Conservation (phyloP, 1,140 invertebrate species). For the Helicorthomorpha holstii region DNA sequence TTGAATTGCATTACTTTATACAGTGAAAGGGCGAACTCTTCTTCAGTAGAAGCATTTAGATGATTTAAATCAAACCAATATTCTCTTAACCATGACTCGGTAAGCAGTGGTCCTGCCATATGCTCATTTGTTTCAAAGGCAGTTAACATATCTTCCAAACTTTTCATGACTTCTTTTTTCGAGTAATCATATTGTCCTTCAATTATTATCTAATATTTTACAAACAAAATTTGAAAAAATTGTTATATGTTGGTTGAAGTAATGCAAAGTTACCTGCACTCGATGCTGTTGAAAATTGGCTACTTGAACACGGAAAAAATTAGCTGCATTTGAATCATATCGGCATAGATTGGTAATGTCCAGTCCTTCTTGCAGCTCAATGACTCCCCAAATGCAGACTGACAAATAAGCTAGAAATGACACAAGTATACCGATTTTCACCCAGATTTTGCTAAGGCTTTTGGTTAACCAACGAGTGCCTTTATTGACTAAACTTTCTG, state of each 20-base stretch:
- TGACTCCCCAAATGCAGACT: neutral
- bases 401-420: neutral
- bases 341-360: constrained; percentile 68
- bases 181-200: constrained; percentile 71
- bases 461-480: neutral
- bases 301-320: constrained; percentile 77
- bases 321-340: constrained; percentile 74
- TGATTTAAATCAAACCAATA: constrained; percentile 56
- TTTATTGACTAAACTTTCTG: neutral
- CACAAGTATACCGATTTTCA: neutral
- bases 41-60: constrained; percentile 49
- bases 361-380: constrained; percentile 45
- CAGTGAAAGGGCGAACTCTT: constrained; percentile 51
- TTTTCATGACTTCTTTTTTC: constrained; percentile 50
- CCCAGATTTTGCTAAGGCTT: neutral
- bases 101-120: constrained; percentile 52
- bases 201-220: constrained; percentile 52
- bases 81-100: constrained; percentile 78
- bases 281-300: constrained; percentile 74
- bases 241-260: constrained; percentile 11
- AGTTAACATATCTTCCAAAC: constrained; percentile 59
- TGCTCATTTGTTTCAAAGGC: constrained; percentile 64
- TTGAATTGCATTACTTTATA: constrained; percentile 57
- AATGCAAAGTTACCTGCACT: constrained; percentile 46
- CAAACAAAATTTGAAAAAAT: constrained; percentile 14